These are phyloP conservation scores for Magallana nippona DNA, from an alignment of 2,888 invertebrate genomes.

Conservation along the genomic window DNA sequence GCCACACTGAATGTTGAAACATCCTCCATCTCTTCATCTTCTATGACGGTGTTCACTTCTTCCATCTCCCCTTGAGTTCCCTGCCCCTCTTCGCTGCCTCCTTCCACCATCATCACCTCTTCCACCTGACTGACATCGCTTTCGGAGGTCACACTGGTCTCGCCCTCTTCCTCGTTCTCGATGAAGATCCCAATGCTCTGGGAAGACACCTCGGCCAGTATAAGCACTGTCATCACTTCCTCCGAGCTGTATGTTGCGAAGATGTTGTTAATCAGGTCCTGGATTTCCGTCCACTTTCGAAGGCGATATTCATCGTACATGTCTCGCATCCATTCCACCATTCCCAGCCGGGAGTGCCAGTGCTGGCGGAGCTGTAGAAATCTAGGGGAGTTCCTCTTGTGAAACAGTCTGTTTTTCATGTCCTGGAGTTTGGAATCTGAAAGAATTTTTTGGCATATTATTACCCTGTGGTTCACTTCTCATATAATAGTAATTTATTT, in stretches of 20 bases:
- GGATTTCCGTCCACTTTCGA: conserved; percentile 43
- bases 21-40: neutral
- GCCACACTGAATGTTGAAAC: neutral
- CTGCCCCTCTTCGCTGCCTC: too few relatives aligned
- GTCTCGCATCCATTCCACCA: conserved; percentile 42
- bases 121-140: neutral
- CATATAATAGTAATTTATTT: too few relatives aligned
- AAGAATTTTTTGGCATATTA: neutral
- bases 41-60: neutral
- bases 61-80: neutral
- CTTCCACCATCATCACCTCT: neutral
- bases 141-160: neutral
- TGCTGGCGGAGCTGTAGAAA: conserved; percentile 28
- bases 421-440: conserved; percentile 12
- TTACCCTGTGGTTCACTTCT: too few relatives aligned
- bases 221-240: conserved; percentile 36
- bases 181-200: conserved; percentile 29
- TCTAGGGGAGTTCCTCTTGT: neutral
- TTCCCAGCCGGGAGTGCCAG: conserved; percentile 1
- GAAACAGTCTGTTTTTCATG: conserved; percentile 2
- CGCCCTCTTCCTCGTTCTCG: conserved; percentile 33
- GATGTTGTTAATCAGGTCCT: conserved; percentile 40
- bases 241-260: conserved; percentile 29
- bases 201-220: conserved; percentile 35
- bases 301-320: conserved; percentile 43